phyloP scores from a whole-genome alignment of 2,113 vertebrate species.

The Circaetus gallicus region DNA sequence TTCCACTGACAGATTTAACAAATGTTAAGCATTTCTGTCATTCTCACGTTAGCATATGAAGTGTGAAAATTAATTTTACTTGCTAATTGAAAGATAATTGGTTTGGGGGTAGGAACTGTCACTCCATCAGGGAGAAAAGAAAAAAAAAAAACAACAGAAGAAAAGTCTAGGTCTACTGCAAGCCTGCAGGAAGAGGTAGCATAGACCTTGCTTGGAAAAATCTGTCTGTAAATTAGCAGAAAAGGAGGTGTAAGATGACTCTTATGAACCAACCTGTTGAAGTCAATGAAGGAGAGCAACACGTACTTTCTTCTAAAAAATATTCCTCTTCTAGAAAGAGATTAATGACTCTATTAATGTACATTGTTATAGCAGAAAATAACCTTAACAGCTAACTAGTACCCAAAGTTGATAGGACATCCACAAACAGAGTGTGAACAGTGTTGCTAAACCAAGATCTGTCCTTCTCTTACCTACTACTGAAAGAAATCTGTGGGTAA shows the following conservation, averaged over 20 bases:
- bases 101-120: slow-evolving; percentile 29
- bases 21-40: slow-evolving; percentile 24
- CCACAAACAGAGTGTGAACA: background rate
- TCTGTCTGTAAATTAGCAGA: background rate
- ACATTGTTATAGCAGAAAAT: background rate
- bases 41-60: slow-evolving; percentile 24
- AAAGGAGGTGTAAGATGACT: background rate
- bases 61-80: slow-evolving; percentile 62
- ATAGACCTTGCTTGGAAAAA: background rate
- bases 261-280: background rate
- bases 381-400: background rate
- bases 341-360: background rate
- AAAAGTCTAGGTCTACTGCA: background rate
- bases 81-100: slow-evolving; percentile 62
- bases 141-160: background rate
- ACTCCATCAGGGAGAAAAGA: background rate
- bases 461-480: background rate
- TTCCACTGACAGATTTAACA: slow-evolving; percentile 16
- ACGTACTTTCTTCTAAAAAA: background rate
- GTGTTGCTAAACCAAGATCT: background rate
- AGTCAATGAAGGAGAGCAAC: background rate
- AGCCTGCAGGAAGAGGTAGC: background rate
- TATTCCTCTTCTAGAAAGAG: background rate
- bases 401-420: background rate
- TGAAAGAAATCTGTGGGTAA: background rate